phyloP scores from a whole-genome alignment of 2,113 vertebrate species.

The Formicarius rufipectus region DNA sequence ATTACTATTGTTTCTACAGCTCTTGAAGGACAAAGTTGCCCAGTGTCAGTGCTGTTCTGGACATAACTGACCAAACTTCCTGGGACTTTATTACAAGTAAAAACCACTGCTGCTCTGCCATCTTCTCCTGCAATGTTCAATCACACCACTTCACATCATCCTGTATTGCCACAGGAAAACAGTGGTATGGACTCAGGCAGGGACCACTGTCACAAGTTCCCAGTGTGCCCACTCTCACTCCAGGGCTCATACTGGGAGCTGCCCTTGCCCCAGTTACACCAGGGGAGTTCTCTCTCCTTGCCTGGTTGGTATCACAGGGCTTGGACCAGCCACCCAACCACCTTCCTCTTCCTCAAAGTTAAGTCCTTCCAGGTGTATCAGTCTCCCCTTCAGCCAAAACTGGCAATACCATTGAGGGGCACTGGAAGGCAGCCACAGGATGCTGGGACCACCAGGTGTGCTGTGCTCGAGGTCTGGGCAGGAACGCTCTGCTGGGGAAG shows the following conservation, averaged over 20 bases:
- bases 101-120: background rate
- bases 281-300: background rate
- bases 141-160: background rate
- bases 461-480: background rate
- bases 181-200: background rate
- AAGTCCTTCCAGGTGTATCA: background rate
- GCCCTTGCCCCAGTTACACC: background rate
- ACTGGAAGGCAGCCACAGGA: fast-evolving
- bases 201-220: background rate
- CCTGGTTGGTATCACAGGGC: background rate
- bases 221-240: background rate
- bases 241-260: background rate
- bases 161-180: background rate
- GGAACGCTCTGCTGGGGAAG: background rate
- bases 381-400: background rate
- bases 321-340: background rate
- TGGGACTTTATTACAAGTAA: background rate
- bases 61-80: background rate
- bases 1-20: background rate
- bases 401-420: background rate
- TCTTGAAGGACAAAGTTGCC: background rate
- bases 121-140: background rate
- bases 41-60: fast-evolving
- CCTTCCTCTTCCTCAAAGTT: background rate
- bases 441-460: background rate